Evolutionary conservation across 2,113 vertebrate genomes (phyloP).

Genomic region (Onychostruthus taczanowskii): DNA sequence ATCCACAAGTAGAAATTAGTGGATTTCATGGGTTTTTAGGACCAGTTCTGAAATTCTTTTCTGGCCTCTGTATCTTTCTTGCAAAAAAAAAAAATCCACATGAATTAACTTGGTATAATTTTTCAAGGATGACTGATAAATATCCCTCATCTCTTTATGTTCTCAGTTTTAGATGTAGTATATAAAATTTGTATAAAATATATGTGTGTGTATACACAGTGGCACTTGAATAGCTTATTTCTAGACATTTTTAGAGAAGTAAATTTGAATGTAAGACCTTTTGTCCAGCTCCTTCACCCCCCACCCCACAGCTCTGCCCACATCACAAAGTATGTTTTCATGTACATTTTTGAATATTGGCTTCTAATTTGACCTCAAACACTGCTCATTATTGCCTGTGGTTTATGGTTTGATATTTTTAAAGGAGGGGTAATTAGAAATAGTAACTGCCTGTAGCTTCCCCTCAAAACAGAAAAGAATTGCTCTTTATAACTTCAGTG

Average conservation of each 20-base stretch:
- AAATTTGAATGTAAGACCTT: neutral
- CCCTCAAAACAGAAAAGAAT: slow-evolving; percentile 7
- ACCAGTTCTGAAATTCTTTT: neutral
- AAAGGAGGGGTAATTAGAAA: slow-evolving; percentile 61
- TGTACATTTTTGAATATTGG: neutral
- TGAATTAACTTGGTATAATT: neutral
- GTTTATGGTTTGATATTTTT: slow-evolving; percentile 57
- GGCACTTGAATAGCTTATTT: neutral
- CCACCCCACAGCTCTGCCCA: neutral
- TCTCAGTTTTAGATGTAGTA: neutral
- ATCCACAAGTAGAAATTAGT: neutral
- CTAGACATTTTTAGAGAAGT: neutral
- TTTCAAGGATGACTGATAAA: neutral
- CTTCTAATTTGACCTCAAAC: slow-evolving; percentile 32
- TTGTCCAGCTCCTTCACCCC: neutral
- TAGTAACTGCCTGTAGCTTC: slow-evolving; percentile 23
- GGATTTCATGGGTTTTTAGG: neutral
- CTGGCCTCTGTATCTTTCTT: neutral
- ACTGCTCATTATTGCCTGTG: slow-evolving; percentile 51
- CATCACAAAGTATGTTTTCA: neutral
- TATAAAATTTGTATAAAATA: neutral
- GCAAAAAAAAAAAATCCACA: neutral
- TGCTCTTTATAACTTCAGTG: neutral
- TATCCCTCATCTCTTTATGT: neutral
- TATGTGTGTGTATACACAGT: neutral